Base-by-base conservation (phyloP, 1,140 invertebrate genomes). In the Orussus abietinus region DNA sequence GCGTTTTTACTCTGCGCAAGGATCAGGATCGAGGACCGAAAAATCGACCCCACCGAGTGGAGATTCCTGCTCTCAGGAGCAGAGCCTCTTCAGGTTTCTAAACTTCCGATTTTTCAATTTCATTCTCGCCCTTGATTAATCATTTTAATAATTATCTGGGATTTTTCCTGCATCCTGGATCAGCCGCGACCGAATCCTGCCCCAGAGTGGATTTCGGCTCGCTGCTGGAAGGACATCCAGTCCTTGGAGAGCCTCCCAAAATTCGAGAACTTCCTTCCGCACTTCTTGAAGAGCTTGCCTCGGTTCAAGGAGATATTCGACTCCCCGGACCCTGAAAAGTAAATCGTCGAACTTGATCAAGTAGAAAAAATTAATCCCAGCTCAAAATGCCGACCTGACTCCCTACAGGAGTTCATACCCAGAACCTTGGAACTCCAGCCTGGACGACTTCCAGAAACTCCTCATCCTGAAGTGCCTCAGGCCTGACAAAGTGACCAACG, bases 401-500 rank as follows among this genome's bases (percentile, higher is more conserved):
- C 29, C 26, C 57, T 59, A 9, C 51, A 80, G 78, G 41, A 47
- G 72, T 22, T 40, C 57, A 2, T 72, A 82, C 30, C 84, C 85
- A 0, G 67, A 78, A 35, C 76, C 76, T 7, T 69, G 81, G 55
- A 66, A 82, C 7, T 57, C 48, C 0, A 73, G 71, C 19, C 55
- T 86, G 11, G 74, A 77, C 36, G 44, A 66, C 1, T 88, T 90
- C 64, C 80, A 88, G 53, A 81, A 78, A 48, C 66, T 91, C 44
- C 53, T 89, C 1, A 62, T 90, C 2, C 54, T 90, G 2, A 84
- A 87, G 47, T 85, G 82, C 59, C 53, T 90, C 0, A 59, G 85
- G 47, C 78, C 85, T 2, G 86, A 89, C 54, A 88, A 87, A 66
- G 74, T 88, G 0, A 78, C 81, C 1, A 83, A 84, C 37, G 80